Percentiles rank a stretch among this genome's conserved stretches.
Conservation (phyloP, 2,113 vertebrate species). For the Aleadryas rufinucha region DNA sequence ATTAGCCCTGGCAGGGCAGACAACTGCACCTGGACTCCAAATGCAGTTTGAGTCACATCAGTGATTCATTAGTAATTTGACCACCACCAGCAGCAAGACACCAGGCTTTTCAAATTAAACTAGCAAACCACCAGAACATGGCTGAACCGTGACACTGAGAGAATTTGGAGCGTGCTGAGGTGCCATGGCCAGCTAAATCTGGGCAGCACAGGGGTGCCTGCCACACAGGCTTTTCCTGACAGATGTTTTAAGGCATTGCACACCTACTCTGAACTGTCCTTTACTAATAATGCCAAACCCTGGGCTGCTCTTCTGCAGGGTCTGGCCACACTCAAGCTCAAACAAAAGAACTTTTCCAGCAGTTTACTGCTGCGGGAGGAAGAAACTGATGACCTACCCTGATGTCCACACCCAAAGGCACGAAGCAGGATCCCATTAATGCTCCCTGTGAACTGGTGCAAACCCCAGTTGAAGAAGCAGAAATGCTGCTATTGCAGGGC, state of each 20-base stretch:
- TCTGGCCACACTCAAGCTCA: not conserved
- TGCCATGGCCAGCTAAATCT: not conserved
- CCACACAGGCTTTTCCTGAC: not conserved
- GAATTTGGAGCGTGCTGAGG: not conserved
- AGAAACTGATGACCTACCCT: not conserved
- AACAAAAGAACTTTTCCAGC: not conserved
- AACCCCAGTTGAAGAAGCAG: not conserved
- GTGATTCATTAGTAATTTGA: not conserved
- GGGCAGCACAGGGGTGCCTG: fast-evolving
- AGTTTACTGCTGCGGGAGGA: not conserved
- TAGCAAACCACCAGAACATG: not conserved
- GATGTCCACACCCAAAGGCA: not conserved
- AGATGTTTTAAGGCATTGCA: not conserved
- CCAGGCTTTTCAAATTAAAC: not conserved
- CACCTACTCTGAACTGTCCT: not conserved
- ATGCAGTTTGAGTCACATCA: not conserved
- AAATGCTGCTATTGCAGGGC: not conserved
- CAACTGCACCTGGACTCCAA: not conserved
- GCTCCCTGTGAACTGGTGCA: not conserved
- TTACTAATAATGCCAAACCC: not conserved
- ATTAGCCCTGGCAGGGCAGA: not conserved
- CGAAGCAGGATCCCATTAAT: not conserved
- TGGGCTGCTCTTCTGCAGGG: not conserved
- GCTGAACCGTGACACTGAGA: not conserved
- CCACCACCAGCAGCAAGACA: not conserved